Evolutionary conservation across 2,113 vertebrate genomes (phyloP).

Genomic region (Mesitornis unicolor): DNA sequence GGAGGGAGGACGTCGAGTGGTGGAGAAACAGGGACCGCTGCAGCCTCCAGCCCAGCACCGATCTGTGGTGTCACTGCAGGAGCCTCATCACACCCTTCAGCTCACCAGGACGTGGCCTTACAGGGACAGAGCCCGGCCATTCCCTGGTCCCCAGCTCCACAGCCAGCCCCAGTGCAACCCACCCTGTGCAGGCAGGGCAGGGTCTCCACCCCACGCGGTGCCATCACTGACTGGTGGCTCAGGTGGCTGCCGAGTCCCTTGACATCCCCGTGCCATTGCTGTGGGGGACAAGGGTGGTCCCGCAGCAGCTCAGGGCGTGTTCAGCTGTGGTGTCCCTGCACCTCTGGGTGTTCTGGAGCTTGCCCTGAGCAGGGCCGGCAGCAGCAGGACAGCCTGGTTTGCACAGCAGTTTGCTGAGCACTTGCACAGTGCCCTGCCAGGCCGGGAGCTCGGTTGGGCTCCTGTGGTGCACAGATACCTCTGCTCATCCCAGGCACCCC

Average conservation of each 20-base stretch:
- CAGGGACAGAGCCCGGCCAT: background rate
- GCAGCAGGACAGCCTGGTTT: background rate
- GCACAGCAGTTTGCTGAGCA: background rate
- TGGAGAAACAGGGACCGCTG: background rate
- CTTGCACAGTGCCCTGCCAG: background rate
- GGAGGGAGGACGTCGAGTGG: background rate
- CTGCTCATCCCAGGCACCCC: background rate
- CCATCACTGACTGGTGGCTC: accelerated
- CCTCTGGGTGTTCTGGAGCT: background rate
- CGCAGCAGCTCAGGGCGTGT: background rate
- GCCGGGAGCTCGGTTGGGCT: background rate
- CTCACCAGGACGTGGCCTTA: background rate
- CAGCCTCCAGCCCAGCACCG: background rate
- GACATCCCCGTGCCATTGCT: background rate
- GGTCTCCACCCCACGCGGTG: accelerated
- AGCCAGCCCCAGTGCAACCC: background rate
- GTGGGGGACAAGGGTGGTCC: background rate
- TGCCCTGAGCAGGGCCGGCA: background rate
- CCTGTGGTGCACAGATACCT: background rate
- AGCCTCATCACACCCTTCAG: background rate
- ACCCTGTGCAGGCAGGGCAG: background rate
- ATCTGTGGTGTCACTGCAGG: background rate
- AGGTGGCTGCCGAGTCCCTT: background rate
- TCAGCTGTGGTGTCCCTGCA: background rate
- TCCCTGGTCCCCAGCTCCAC: background rate